Percentiles rank a stretch among this genome's conserved stretches.
Evolutionary conservation across 2,888 invertebrate species (phyloP).

Genomic region (Monopis laevigella): DNA sequence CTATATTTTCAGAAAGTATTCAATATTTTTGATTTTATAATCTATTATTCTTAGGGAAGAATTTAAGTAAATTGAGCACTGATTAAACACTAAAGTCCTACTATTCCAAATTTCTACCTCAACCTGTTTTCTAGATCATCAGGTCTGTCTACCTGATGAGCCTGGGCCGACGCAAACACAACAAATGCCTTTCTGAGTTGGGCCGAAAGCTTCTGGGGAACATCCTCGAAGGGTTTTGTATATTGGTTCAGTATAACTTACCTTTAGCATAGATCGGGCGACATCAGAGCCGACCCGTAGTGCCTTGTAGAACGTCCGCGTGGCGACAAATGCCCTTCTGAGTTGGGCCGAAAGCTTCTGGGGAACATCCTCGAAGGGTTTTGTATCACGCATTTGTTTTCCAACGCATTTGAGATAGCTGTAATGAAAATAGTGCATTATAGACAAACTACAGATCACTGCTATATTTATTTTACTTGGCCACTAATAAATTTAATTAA

Average conservation of each 20-base stretch:
- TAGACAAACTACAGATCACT: no score
- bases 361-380: conserved; percentile 96
- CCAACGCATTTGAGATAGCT: conserved; percentile 88
- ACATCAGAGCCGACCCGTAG: conserved; percentile 84
- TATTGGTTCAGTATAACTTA: conserved; percentile 35
- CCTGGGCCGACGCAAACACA: no score
- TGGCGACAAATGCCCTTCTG: conserved; percentile 93
- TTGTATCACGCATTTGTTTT: conserved; percentile 90
- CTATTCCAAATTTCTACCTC: no score
- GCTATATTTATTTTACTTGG: no score
- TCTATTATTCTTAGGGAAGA: no score
- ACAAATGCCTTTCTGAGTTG: conserved; percentile 94
- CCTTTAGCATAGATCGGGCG: conserved; percentile 79
- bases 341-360: conserved; percentile 90
- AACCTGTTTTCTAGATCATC: no score
- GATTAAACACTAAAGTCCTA: no score
- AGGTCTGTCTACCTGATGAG: no score
- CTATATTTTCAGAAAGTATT: no score
- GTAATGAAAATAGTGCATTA: conserved; percentile 23
- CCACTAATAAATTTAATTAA: no score
- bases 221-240: conserved; percentile 94
- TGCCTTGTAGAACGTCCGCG: conserved; percentile 92
- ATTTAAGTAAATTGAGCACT: no score
- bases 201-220: conserved; percentile 88
- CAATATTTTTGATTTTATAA: no score